Evolutionary conservation across 2,888 invertebrate species (phyloP).

Genomic region (Leucania comma): DNA sequence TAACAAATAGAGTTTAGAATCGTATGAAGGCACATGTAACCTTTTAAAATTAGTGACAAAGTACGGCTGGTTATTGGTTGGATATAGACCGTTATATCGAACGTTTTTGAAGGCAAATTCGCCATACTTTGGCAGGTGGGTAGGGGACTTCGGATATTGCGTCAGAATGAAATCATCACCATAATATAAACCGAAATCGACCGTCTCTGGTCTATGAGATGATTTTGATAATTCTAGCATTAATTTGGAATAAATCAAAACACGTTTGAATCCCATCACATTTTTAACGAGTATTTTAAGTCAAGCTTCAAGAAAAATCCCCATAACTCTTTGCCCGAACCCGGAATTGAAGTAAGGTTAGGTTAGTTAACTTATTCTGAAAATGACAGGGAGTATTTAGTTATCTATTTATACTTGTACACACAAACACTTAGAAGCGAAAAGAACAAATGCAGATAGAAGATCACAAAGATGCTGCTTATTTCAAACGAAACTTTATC

Average conservation of each 20-base stretch:
- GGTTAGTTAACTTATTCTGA: too few species aligned
- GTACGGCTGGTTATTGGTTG: conserved; percentile 14
- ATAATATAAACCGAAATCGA: background rate
- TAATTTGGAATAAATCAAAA: background rate
- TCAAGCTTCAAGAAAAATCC: too few species aligned
- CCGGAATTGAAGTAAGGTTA: too few species aligned
- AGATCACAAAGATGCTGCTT: too few species aligned
- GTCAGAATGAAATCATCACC: conserved; percentile 10
- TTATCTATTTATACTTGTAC: too few species aligned
- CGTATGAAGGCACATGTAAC: background rate
- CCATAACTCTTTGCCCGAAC: too few species aligned
- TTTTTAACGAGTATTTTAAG: too few species aligned
- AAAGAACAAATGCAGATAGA: too few species aligned
- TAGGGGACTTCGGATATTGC: background rate
- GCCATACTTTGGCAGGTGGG: conserved; percentile 9
- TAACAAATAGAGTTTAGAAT: background rate
- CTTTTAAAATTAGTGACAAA: conserved; percentile 3
- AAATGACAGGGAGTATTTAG: too few species aligned
- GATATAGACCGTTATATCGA: conserved; percentile 43
- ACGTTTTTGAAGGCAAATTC: conserved; percentile 30
- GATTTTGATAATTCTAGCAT: background rate
- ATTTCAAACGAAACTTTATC: too few species aligned
- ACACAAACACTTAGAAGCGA: too few species aligned
- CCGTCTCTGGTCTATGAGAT: background rate
- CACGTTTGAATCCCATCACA: too few species aligned